Conservation (phyloP, 2,888 invertebrate genomes). For the Lymantria dispar region DNA sequence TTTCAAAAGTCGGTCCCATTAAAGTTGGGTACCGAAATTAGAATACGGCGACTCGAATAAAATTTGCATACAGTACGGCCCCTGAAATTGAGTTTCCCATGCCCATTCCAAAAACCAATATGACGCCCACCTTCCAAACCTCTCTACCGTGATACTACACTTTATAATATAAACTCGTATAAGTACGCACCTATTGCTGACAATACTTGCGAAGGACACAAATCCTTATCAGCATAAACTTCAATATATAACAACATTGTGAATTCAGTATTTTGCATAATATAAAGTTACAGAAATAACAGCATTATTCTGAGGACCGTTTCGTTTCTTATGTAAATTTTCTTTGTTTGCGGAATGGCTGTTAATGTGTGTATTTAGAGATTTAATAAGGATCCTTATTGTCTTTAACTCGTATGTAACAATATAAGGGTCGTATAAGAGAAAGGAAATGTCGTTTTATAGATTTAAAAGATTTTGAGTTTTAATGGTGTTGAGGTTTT, state of each 20-base stretch:
- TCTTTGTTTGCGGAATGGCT: constrained; percentile 28
- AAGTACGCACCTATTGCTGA: constrained; percentile 30
- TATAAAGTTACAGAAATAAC: constrained; percentile 16
- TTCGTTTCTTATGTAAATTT: constrained; percentile 34
- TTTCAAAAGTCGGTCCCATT: constrained; percentile 27
- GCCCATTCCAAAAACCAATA: constrained; percentile 51
- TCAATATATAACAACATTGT: constrained; percentile 22
- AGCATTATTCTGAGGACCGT: constrained; percentile 12
- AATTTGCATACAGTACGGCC: constrained; percentile 51
- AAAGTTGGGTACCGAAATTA: constrained; percentile 36
- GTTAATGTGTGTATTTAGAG: constrained; percentile 26
- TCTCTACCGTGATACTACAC: constrained; percentile 7
- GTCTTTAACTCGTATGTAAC: constrained; percentile 13
- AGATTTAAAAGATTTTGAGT: background rate
- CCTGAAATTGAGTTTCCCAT: constrained; percentile 51
- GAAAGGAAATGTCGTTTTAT: constrained; percentile 1
- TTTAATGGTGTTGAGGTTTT: background rate
- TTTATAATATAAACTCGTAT: constrained; percentile 23
- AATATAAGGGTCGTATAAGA: constrained; percentile 3
- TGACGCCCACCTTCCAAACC: constrained; percentile 29
- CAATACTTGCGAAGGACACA: constrained; percentile 13
- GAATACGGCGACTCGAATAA: constrained; percentile 39
- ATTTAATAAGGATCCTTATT: constrained; percentile 24
- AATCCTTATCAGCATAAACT: constrained; percentile 14
- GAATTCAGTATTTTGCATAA: constrained; percentile 10